These are phyloP conservation scores for Ryuthela nishihirai DNA, from an alignment of 2,888 invertebrate species.

Conservation along the genomic window DNA sequence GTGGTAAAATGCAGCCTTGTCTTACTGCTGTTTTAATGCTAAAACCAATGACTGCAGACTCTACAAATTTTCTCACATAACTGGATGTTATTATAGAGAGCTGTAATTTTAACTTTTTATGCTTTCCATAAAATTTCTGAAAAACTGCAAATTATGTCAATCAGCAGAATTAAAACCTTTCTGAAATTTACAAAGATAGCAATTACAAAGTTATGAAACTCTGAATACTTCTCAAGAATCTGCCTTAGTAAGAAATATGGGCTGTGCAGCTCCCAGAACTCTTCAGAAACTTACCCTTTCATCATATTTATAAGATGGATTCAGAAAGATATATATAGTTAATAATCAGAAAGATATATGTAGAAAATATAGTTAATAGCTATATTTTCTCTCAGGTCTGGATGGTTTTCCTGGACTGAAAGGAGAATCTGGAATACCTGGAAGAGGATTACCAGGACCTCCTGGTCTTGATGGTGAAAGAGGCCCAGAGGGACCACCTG, in stretches of 20 bases:
- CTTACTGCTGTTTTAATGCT: too few relatives aligned
- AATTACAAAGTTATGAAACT: not conserved
- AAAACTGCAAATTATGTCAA: too few relatives aligned
- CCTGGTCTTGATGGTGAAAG: constrained; percentile 46
- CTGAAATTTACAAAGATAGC: too few relatives aligned
- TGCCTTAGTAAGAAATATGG: not conserved
- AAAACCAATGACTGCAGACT: not conserved
- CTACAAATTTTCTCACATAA: too few relatives aligned
- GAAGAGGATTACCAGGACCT: constrained; percentile 68
- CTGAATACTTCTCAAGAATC: too few relatives aligned
- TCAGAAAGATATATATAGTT: not conserved
- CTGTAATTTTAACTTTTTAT: not conserved
- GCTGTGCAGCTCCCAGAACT: too few relatives aligned
- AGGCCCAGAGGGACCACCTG: constrained; percentile 32
- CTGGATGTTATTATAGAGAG: too few relatives aligned
- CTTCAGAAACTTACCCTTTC: too few relatives aligned
- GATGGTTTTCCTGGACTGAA: constrained; percentile 48
- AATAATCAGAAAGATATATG: not conserved
- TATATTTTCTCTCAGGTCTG: constrained; percentile 12
- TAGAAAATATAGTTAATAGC: not conserved
- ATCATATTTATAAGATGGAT: not conserved
- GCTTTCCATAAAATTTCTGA: not conserved
- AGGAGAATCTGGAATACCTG: constrained; percentile 72
- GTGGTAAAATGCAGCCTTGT: too few relatives aligned
- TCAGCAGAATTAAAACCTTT: too few relatives aligned